Conservation (phyloP, 2,888 invertebrate genomes). For the Parasteatoda lunata region DNA sequence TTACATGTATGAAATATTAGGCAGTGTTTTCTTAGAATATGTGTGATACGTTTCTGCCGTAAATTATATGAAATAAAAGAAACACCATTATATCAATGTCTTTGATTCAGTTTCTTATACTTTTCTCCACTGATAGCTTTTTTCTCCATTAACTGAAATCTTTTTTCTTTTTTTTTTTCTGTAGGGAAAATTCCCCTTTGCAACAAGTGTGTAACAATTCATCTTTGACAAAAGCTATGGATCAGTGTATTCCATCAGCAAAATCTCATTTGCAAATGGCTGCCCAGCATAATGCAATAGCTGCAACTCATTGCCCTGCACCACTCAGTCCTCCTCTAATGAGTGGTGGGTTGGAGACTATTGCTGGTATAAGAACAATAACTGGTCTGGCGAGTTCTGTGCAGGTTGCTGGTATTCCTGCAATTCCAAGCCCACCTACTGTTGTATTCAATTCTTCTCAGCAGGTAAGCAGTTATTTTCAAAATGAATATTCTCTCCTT, state of each 20-base stretch:
- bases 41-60: no score
- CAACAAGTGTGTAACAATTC: constrained; percentile 54
- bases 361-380: constrained; percentile 65
- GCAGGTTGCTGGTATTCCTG: constrained; percentile 68
- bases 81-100: no score
- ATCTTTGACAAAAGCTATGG: constrained; percentile 64
- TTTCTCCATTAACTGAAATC: no score
- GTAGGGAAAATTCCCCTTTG: constrained; percentile 58
- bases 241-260: constrained; percentile 78
- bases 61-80: no score
- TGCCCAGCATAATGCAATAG: constrained; percentile 55
- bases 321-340: constrained; percentile 65
- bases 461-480: constrained; percentile 48
- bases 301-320: constrained; percentile 61
- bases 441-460: constrained; percentile 86
- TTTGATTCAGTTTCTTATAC: no score
- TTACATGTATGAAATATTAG: no score
- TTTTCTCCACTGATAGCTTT: no score
- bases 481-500: not conserved
- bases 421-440: constrained; percentile 89
- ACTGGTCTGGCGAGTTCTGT: constrained; percentile 67
- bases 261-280: constrained; percentile 79
- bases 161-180: constrained; percentile 20
- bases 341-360: constrained; percentile 55
- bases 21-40: no score